These are phyloP conservation scores for Ciconia stormi DNA, from an alignment of 2,113 vertebrate genomes.

Conservation along the genomic window DNA sequence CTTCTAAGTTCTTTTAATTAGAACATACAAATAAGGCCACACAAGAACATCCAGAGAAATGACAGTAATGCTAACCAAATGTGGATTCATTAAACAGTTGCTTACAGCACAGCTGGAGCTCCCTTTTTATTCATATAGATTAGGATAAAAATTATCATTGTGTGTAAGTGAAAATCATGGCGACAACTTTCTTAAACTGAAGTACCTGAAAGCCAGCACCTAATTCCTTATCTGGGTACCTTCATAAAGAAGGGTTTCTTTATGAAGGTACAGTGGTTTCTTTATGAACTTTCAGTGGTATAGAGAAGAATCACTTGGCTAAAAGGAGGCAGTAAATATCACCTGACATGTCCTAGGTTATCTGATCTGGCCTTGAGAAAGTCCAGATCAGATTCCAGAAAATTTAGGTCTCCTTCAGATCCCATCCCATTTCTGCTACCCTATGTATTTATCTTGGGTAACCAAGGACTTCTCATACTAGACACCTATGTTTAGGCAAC, in stretches of 20 bases:
- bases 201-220: not conserved
- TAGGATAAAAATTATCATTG: not conserved
- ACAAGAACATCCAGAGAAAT: constrained; percentile 1
- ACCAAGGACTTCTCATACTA: not conserved
- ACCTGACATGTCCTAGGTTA: not conserved
- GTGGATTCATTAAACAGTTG: not conserved
- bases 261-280: no score
- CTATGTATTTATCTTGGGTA: not conserved
- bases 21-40: constrained; percentile 20
- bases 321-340: not conserved
- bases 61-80: not conserved
- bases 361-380: not conserved
- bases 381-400: not conserved
- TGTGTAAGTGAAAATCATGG: not conserved
- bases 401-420: not conserved
- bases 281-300: not conserved
- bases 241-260: not conserved
- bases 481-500: not conserved
- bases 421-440: not conserved
- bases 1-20: constrained; percentile 27
- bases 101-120: not conserved
- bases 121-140: not conserved
- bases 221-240: not conserved
- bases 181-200: not conserved
- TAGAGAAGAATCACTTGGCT: not conserved